Evolutionary conservation across 2,113 vertebrate genomes (phyloP).

Genomic region (Fulmarus glacialis): DNA sequence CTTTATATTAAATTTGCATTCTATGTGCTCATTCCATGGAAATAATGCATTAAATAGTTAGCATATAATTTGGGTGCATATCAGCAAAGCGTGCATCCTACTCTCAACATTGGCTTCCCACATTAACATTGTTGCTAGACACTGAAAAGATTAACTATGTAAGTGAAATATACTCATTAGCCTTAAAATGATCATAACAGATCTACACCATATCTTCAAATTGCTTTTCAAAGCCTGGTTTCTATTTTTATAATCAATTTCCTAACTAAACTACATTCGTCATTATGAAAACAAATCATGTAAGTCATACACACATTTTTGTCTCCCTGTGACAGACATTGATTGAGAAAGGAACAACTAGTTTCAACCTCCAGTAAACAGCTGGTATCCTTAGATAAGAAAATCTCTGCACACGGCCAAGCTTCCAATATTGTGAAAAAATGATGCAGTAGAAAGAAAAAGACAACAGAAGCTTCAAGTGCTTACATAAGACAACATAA

Average conservation of each 20-base stretch:
- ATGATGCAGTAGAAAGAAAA: slow-evolving; percentile 48
- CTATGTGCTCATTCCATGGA: slow-evolving; percentile 10
- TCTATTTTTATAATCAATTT: slow-evolving; percentile 78
- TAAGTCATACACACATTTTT: slow-evolving; percentile 77
- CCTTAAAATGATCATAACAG: slow-evolving; percentile 69
- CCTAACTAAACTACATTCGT: slow-evolving; percentile 69
- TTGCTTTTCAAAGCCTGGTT: slow-evolving; percentile 73
- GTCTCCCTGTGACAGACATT: slow-evolving; percentile 77
- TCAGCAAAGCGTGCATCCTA: slow-evolving; percentile 52
- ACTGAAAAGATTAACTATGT: slow-evolving; percentile 64
- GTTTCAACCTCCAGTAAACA: slow-evolving; percentile 76
- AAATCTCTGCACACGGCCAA: slow-evolving; percentile 70
- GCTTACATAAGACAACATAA: slow-evolving; percentile 66
- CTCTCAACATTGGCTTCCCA: slow-evolving; percentile 47
- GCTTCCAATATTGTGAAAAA: slow-evolving; percentile 67
- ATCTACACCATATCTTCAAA: slow-evolving; percentile 68
- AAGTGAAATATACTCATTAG: slow-evolving; percentile 74
- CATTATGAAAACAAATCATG: slow-evolving; percentile 76
- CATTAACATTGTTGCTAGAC: slow-evolving; percentile 69
- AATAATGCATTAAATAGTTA: slow-evolving; percentile 64
- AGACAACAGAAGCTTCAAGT: slow-evolving; percentile 61
- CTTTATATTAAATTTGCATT: slow-evolving; percentile 58
- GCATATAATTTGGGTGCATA: slow-evolving; percentile 60
- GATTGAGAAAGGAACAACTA: slow-evolving; percentile 78
- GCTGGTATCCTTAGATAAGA: slow-evolving; percentile 82